Conservation (phyloP, 1,140 invertebrate genomes). For the Bombus pascuorum region DNA sequence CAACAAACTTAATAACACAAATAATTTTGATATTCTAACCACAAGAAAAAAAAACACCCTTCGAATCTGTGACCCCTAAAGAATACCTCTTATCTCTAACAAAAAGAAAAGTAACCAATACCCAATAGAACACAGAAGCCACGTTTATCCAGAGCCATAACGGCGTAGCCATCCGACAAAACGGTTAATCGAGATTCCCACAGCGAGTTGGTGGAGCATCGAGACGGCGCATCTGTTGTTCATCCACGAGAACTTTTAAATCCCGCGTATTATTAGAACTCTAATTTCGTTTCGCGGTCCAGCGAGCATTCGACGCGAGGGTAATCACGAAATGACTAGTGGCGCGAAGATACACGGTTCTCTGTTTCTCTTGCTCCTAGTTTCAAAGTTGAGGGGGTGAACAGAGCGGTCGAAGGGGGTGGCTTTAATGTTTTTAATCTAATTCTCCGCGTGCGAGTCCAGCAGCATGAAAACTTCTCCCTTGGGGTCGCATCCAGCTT, state of each 20-base stretch:
- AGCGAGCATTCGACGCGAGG: constrained; percentile 64
- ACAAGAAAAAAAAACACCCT: neutral
- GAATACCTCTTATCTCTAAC: neutral
- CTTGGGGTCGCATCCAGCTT: constrained; percentile 52
- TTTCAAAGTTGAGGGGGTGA: neutral
- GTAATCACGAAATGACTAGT: constrained; percentile 71
- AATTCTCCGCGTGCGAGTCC: constrained; percentile 63
- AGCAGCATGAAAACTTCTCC: constrained; percentile 62
- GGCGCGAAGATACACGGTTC: constrained; percentile 26
- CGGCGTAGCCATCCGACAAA: neutral
- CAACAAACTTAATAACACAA: neutral
- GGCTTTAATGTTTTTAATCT: constrained; percentile 71
- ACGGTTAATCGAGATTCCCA: constrained; percentile 28
- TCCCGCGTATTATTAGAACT: constrained; percentile 70
- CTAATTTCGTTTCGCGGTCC: constrained; percentile 75
- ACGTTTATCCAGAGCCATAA: neutral
- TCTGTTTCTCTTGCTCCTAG: neutral
- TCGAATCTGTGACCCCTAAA: neutral
- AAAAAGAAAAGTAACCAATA: neutral
- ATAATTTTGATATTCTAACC: neutral
- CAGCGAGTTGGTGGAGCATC: neutral
- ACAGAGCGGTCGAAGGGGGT: constrained; percentile 6
- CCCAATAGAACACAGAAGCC: neutral
- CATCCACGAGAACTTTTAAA: constrained; percentile 64
- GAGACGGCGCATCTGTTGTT: constrained; percentile 57